Percentiles rank a stretch among this genome's conserved stretches.
These are phyloP conservation scores for Enteromius radiatus DNA, from an alignment of 2,797 vertebrate species.

Conservation along the genomic window DNA sequence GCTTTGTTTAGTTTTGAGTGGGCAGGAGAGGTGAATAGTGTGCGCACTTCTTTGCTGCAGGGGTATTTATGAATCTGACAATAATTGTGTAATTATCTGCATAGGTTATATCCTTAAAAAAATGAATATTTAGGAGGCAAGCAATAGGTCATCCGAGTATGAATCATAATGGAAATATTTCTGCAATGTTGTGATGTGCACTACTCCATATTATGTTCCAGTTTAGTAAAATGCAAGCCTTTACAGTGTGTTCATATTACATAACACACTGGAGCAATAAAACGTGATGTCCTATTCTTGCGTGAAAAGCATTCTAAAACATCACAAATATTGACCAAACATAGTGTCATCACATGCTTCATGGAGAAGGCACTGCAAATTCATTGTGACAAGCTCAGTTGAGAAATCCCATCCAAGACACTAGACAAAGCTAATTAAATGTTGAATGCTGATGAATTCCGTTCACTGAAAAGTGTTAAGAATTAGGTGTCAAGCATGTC, in stretches of 20 bases:
- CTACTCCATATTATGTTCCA: background rate
- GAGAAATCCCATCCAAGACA: background rate
- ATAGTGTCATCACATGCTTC: background rate
- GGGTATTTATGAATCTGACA: slow-evolving; percentile 31
- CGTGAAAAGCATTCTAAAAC: background rate
- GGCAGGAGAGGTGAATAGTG: slow-evolving; percentile 13
- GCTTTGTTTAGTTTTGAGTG: slow-evolving; percentile 30
- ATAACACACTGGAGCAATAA: background rate
- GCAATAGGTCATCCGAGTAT: background rate
- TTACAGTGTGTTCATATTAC: background rate
- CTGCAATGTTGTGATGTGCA: background rate
- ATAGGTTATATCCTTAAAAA: slow-evolving; percentile 38
- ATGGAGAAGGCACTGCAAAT: background rate
- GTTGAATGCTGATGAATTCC: background rate
- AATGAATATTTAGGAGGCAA: background rate
- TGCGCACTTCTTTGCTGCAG: background rate
- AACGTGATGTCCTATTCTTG: background rate
- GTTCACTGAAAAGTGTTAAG: background rate
- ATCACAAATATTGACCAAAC: background rate
- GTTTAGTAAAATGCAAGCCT: background rate
- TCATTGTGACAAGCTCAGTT: background rate
- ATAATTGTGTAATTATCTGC: slow-evolving; percentile 28
- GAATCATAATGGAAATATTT: slow-evolving; percentile 5
- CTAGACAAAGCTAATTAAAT: background rate
- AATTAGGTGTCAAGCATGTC: background rate